Evolutionary conservation across 2,113 vertebrate genomes (phyloP).

Genomic region (Numenius arquata): DNA sequence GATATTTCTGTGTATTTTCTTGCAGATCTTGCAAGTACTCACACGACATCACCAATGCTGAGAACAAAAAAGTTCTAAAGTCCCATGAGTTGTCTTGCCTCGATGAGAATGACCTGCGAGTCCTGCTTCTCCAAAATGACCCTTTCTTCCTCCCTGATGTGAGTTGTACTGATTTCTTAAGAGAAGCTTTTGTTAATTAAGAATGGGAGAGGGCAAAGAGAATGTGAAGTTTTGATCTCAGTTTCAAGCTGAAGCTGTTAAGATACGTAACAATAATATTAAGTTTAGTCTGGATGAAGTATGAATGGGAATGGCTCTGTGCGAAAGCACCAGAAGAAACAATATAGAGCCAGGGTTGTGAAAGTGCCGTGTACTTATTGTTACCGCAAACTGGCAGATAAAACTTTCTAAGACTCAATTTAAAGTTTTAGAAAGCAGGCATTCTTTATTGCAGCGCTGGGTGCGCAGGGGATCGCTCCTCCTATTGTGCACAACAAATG

Average conservation of each 20-base stretch:
- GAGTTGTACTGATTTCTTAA: slow-evolving; percentile 35
- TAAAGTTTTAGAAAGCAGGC: neutral
- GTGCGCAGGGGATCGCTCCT: neutral
- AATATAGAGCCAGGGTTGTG: neutral
- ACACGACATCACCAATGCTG: slow-evolving; percentile 51
- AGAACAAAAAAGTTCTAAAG: slow-evolving; percentile 72
- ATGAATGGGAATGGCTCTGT: neutral
- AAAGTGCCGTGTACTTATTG: neutral
- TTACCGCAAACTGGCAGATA: neutral
- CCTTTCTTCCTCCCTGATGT: slow-evolving; percentile 77
- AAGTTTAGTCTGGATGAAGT: neutral
- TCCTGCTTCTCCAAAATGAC: slow-evolving; percentile 78
- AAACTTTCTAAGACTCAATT: neutral
- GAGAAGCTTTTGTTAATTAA: neutral
- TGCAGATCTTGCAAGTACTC: slow-evolving; percentile 72
- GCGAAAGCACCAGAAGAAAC: neutral
- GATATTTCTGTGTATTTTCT: slow-evolving; percentile 12
- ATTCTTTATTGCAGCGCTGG: neutral
- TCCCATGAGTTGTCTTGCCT: slow-evolving; percentile 67
- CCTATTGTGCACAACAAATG: neutral
- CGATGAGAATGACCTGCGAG: slow-evolving; percentile 67
- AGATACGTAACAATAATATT: neutral
- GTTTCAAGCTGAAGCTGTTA: neutral
- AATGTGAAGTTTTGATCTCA: neutral
- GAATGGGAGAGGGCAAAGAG: neutral